Base-by-base conservation (phyloP, 30 jellyfish, hydroid and myxozoan species). In the Hydractinia symbiolongicarpus region DNA sequence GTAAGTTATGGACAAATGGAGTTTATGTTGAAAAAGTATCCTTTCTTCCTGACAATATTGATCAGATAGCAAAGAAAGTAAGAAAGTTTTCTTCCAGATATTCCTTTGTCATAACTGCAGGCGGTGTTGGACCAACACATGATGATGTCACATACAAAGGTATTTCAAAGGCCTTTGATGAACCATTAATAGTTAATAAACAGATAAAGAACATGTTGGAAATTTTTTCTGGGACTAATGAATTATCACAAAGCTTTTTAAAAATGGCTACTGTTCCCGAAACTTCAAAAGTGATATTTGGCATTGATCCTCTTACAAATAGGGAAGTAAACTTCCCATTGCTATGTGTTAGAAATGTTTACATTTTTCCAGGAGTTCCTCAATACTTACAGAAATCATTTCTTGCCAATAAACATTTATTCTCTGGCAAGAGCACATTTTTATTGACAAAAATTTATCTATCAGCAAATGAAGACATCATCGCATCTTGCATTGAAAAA, bases 111-210 rank as follows among this genome's bases (percentile, higher is more conserved):
- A 55, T 93, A 7, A 79, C 96, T 3, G 72, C 94, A 11, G 98
- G 98, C 50, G 98, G 98, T 30, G 84, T 93, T 7, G 98, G 98
- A n/a, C 96, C 96, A 51, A 93, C 98, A 4, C 98, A 93, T 56
- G 98, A 93, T 75, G 98, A 93, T 62, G 93, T 88, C 14, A 93
- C 98, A 64, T 58, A 83, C 55, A 78, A 84, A 5, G 96, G 94
- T 30, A 66, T 93, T 51, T 89, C 98, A 15, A 82, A 82, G 77
- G 96, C 96, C 7, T 79, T 93, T 20, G 87, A 77, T 55, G 96
- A 83, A 61, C 75, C 88, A 4, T 85, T 93, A 19, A 86, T 77
- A 55, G 69, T 58, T 71, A 83, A 84, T 54, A 53, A 81, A 53
- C 79, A 73, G 4, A 64, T 87, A 86, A 66, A 53, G 13, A 72